Base-by-base conservation (phyloP, 2,797 vertebrate genomes). In the Centroberyx gerrardi region DNA sequence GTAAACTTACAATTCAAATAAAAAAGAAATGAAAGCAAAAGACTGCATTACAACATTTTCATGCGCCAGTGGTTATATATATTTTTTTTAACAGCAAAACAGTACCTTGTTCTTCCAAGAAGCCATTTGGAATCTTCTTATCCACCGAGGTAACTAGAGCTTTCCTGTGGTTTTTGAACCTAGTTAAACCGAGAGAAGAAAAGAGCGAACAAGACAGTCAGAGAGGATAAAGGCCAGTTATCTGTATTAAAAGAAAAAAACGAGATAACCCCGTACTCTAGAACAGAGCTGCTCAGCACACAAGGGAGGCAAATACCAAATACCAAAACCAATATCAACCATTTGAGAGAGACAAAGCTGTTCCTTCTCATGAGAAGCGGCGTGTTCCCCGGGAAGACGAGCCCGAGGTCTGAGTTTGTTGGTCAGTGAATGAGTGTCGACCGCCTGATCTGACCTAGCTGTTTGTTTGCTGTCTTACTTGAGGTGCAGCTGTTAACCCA, bases 81-180 rank as follows among this genome's bases (percentile, higher is more conserved):
- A 22, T 38, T 2, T 38, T 46, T 46, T 4, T 64, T 17, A 48
- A 72, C 44, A 82, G 54, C 51, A 85, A 80, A 76, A 74, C 58
- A 52, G 73, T 96, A 99, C 98, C 98, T 97, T 98, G 97, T 66
- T 99, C 97, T 72, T 99, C 98, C 83, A 98, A 90, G 92, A 98
- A 97, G 83, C 97, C 97, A 90, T 98, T 99, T 5, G 98, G 97
- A 90, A 98, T 95, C 94, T 99, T 99, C 81, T 99, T 99, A 93
- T 99, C 98, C 40, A 95, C 94, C 0, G 96, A 95, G 61, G 88
- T 97, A 76, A 98, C 96, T 4, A 97, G 96, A 15, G 96, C 97
- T 87, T 99, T 99, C 93, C 96, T 94, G 63, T 97, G 97, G 76
- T 96, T 97, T 91, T 96, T 95, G 92, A 98, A 98, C 97, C 98